Evolutionary conservation across 2,113 vertebrate genomes (phyloP).

Genomic region (Cheirogaleus medius): DNA sequence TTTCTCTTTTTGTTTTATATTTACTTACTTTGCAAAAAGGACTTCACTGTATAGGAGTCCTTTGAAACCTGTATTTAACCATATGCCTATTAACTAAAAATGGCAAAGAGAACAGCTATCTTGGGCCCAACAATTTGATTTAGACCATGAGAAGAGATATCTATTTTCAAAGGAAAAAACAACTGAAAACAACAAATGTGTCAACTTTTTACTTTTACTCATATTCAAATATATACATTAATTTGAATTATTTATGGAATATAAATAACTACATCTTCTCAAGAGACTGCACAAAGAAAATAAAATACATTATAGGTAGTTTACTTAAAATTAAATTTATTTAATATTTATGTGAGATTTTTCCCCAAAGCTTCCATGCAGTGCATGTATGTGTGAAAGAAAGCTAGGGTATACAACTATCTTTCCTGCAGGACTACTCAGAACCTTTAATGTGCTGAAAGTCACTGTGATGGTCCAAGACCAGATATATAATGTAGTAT

Average conservation of each 20-base stretch:
- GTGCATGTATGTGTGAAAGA: neutral
- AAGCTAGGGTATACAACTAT: neutral
- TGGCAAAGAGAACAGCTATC: neutral
- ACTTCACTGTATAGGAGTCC: neutral
- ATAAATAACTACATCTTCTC: neutral
- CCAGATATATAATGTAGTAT: neutral
- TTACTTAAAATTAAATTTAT: constrained; percentile 16
- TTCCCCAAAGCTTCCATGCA: neutral
- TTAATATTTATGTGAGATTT: neutral
- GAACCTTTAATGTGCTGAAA: neutral
- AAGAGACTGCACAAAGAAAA: constrained; percentile 45
- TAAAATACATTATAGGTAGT: neutral
- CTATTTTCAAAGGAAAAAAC: neutral
- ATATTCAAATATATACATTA: neutral
- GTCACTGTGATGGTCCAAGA: neutral
- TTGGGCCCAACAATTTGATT: neutral
- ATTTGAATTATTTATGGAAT: constrained; percentile 8
- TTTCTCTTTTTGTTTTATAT: constrained; percentile 20
- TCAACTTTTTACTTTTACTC: constrained; percentile 9
- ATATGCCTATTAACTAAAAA: constrained; percentile 17
- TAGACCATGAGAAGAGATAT: neutral
- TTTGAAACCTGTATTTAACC: constrained; percentile 6
- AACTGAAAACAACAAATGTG: neutral
- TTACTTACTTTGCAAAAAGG: constrained; percentile 2
- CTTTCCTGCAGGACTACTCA: neutral